Evolutionary conservation across 2,113 vertebrate genomes (phyloP).

Genomic region (Tringa solitaria): DNA sequence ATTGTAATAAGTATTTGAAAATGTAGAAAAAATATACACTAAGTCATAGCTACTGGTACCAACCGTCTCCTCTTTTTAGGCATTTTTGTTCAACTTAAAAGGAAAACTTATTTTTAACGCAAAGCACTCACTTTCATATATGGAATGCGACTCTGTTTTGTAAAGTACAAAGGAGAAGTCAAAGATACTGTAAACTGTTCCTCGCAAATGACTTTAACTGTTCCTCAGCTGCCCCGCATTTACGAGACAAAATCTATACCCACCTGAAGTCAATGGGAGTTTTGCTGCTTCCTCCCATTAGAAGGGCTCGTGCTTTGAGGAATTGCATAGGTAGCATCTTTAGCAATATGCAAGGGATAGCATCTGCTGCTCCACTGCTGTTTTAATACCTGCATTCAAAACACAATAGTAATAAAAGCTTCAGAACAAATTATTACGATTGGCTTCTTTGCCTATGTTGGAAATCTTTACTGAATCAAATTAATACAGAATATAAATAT

Average conservation of each 20-base stretch:
- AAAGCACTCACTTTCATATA: not conserved
- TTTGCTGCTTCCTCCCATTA: conserved; percentile 51
- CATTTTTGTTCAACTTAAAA: conserved; percentile 18
- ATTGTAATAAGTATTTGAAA: conserved; percentile 40
- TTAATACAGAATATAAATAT: conserved; percentile 62
- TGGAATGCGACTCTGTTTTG: not conserved
- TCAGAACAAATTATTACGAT: conserved; percentile 65
- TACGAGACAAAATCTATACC: not conserved
- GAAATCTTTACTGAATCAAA: conserved; percentile 59
- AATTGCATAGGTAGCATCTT: conserved; percentile 58
- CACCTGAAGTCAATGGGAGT: conserved; percentile 15
- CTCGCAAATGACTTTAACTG: not conserved
- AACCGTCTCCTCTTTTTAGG: conserved; percentile 18
- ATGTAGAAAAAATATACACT: not conserved
- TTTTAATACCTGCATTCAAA: conserved; percentile 59
- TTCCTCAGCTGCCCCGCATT: not conserved
- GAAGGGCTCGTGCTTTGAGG: conserved; percentile 11
- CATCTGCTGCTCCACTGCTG: conserved; percentile 38
- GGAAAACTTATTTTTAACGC: conserved; percentile 16
- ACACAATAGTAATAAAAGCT: conserved; percentile 65
- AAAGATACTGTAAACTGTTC: not conserved
- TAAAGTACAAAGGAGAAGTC: not conserved
- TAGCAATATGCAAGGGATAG: conserved; percentile 33
- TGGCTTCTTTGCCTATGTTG: conserved; percentile 56
- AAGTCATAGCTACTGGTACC: conserved; percentile 12